A percentile compares a stretch with the other conserved stretches of the same genome.
These are phyloP conservation scores for Lepilemur septentrionalis DNA, from an alignment of 2,797 vertebrate genomes.

Conservation along the genomic window DNA sequence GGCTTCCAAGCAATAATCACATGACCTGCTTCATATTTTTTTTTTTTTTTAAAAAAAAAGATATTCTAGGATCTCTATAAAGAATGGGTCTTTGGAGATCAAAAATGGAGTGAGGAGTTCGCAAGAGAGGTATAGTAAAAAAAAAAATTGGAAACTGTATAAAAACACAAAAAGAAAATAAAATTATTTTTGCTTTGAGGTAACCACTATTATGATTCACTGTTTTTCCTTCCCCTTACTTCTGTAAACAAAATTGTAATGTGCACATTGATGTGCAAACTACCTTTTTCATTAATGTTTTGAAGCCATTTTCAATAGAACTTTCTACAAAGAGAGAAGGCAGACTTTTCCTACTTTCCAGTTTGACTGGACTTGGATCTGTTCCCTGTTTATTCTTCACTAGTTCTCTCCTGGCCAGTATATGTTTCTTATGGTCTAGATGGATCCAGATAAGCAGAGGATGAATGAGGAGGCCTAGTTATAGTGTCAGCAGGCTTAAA, in stretches of 20 bases:
- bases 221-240: neutral
- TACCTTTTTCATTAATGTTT: neutral
- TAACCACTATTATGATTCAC: neutral
- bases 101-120: neutral
- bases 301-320: neutral
- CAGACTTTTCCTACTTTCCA: neutral
- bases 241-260: neutral
- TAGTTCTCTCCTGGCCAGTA: neutral
- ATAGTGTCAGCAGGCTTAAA: neutral
- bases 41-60: neutral
- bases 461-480: neutral
- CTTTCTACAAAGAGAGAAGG: neutral
- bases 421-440: neutral
- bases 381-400: neutral
- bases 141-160: neutral
- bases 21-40: neutral
- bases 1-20: neutral
- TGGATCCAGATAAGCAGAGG: neutral
- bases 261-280: neutral
- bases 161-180: neutral
- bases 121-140: neutral
- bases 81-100: neutral
- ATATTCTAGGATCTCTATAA: neutral
- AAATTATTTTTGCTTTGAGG: neutral
- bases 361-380: neutral